These are phyloP conservation scores for Deroptyus accipitrinus DNA, from an alignment of 2,113 vertebrate genomes.

Conservation along the genomic window DNA sequence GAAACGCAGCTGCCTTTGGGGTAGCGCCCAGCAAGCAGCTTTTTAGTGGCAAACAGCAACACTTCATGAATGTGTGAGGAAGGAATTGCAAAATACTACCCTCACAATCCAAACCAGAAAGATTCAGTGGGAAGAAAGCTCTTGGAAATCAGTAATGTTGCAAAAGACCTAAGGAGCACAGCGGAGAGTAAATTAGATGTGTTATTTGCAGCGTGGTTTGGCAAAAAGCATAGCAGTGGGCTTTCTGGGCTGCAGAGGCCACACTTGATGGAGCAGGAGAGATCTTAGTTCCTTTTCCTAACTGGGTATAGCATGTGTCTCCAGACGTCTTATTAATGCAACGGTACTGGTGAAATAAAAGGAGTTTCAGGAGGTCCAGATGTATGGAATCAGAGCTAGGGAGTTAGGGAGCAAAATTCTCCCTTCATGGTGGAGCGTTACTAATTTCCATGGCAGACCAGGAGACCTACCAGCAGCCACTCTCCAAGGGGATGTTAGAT, in stretches of 20 bases:
- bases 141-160: conserved; percentile 49
- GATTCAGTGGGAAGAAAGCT: conserved; percentile 37
- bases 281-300: conserved; percentile 55
- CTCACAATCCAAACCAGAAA: conserved; percentile 27
- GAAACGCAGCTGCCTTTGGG: not conserved
- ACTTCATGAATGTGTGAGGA: not conserved
- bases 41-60: conserved; percentile 28
- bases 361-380: not conserved
- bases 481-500: not conserved
- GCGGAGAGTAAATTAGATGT: conserved; percentile 55
- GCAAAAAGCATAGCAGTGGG: conserved; percentile 54
- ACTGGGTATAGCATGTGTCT: conserved; percentile 6
- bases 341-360: not conserved
- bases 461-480: not conserved
- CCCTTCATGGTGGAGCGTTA: not conserved
- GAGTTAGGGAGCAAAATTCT: not conserved
- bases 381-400: not conserved
- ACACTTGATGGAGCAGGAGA: conserved; percentile 59
- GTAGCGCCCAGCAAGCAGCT: conserved; percentile 9
- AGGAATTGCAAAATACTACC: conserved; percentile 56
- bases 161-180: conserved; percentile 51
- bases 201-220: conserved; percentile 58
- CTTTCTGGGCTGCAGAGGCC: conserved; percentile 49
- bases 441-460: not conserved
- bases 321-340: conserved; percentile 44